Base-by-base conservation (phyloP, 2,797 vertebrate species). In the Pangasius djambal region DNA sequence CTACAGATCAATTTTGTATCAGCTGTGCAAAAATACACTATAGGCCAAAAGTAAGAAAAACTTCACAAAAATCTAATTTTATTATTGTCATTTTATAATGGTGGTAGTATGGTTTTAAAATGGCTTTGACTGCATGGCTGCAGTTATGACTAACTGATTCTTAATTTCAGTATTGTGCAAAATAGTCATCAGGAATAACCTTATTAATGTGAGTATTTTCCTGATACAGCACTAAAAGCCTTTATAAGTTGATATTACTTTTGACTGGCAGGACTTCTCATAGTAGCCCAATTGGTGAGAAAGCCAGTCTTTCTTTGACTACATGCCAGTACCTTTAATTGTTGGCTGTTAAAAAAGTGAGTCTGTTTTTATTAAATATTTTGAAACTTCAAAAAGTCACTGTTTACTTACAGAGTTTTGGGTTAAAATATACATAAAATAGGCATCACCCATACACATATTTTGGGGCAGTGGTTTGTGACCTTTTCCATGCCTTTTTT, bases 251-350 rank as follows among this genome's bases (percentile, higher is more conserved):
- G 12, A 34, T 20, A 34, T 50, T 65, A 65, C 37, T 65, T n/a
- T 79, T 57, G 77, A 79, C 52, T 22, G 6, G 25, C 12, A 28
- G 34, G 12, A 63, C 8, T 8, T 48, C 16, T 9, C 16, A n/a
- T 63, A 67, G 61, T 15, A n/a, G 25, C 7, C 61, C 40, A 83
- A 12, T 50, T 82, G 34, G 22, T 83, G 55, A 61, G 57, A 83
- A 83, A 8, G 78, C 6, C 20, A 40, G 37, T 65, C 10, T 20
- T 48, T 69, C 15, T 50, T 31, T 20, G 61, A 67, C 44, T 84
- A 52, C n/a, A 67, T 85, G 83, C 63, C 63, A 69, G 52, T 55
- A 70, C 13, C 4, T 69, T 85, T 28, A 16, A 69, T n/a, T 83
- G 13, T n/a, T 63, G 61, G 25, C 40, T 65, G 61, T 65, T 83